Evolutionary conservation across 2,888 invertebrate genomes (phyloP).

Genomic region (Lochmaea crataegi): DNA sequence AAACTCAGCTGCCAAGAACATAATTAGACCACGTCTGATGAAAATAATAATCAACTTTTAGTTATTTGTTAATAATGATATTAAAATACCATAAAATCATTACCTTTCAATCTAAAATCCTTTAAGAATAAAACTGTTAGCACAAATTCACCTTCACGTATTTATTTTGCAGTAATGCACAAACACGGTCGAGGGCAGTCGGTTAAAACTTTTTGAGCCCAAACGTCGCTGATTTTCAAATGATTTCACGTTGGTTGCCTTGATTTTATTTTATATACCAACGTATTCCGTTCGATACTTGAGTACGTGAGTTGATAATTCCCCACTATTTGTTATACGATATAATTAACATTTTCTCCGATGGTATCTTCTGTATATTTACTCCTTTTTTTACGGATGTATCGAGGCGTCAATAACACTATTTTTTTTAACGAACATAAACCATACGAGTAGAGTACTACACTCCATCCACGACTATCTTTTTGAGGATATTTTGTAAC

Average conservation of each 20-base stretch:
- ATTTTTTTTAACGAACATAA: no score
- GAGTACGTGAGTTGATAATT: conserved; percentile 12
- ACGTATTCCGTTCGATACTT: not conserved
- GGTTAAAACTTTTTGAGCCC: conserved; percentile 8
- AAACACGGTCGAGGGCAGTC: conserved; percentile 8
- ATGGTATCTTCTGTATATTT: not conserved
- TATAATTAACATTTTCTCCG: not conserved
- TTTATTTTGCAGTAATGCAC: not conserved
- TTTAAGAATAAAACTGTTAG: not conserved
- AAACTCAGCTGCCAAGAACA: not conserved
- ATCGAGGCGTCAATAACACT: no score
- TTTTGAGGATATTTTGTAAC: no score
- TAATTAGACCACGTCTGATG: not conserved
- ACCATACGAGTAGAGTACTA: no score
- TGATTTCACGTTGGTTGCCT: conserved; percentile 20
- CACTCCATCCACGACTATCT: no score
- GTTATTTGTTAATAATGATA: not conserved
- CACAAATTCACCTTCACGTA: conserved; percentile 12
- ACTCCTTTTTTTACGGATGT: not conserved
- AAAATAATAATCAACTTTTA: not conserved
- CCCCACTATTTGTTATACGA: conserved; percentile 12
- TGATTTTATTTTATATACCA: conserved; percentile 25
- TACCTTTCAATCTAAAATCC: conserved; percentile 1
- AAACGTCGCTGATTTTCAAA: conserved; percentile 15
- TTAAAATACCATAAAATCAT: not conserved